Base-by-base conservation (phyloP, 2,113 vertebrate species). In the Spea multiplicata region DNA sequence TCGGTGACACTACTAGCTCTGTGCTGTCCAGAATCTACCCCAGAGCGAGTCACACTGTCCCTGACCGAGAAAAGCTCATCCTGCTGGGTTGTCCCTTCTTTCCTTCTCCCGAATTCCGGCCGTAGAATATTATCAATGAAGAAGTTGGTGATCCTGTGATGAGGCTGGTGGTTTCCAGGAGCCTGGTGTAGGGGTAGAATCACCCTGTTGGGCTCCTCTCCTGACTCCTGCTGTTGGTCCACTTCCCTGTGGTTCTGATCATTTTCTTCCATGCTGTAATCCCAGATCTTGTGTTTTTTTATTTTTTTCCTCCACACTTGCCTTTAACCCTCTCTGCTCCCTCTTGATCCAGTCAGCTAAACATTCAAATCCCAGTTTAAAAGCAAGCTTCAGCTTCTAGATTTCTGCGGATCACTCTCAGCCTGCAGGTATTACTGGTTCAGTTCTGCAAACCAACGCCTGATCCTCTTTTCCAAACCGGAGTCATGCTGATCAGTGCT, bases 71-170 rank as follows among this genome's bases (percentile, higher is more conserved):
- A 80, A 93, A 90, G 83, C 88, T 93, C 76, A 57, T 81, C 79
- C 89, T 82, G 80, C 86, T 86, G 1, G 85, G 82, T 55, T 4
- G 87, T 90, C 0, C 86, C 85, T 68, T 96, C 96, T 84, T 96
- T 96, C 83, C 92, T 93, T 77, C 93, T 90, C 16, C 96, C 96
- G 84, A 98, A 98, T 87, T 98, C 95, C 47, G 96, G 96, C 82
- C 95, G 92, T 70, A 97, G 85, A 88, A 98, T 98, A 89, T 98
- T 96, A 88, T 97, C 96, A 87, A 98, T 98, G 90, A 98, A 98
- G 87, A 98, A 98, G 93, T 98, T 98, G 86, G 96, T 98, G 89
- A 98, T 89, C 84, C 96, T 91, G 84, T 96, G 95, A 82, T 81
- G 93, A 83, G 91, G 93, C 86, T 87, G 91, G 84, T 86, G 91